These are phyloP conservation scores for Enoplosus armatus DNA, from an alignment of 2,797 vertebrate genomes.

Conservation along the genomic window DNA sequence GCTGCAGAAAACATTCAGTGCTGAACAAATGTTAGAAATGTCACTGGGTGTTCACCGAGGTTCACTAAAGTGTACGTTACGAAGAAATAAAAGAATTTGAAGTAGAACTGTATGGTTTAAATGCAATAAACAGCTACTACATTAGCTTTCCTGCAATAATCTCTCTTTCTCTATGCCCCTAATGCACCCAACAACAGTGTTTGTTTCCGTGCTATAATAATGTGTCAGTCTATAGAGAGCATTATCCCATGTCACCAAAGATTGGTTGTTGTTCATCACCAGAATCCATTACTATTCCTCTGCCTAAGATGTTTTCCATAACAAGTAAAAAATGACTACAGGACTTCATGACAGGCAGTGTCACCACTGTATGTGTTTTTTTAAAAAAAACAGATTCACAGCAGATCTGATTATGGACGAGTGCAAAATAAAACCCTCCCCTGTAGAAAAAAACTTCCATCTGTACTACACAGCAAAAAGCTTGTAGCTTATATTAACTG, in stretches of 20 bases:
- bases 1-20: conserved; percentile 39
- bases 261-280: conserved; percentile 57
- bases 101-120: conserved; percentile 1
- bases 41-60: conserved; percentile 20
- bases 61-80: conserved; percentile 20
- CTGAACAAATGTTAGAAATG: conserved; percentile 38
- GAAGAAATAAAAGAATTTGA: conserved; percentile 5
- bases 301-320: conserved; percentile 48
- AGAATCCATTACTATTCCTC: conserved; percentile 52
- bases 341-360: conserved; percentile 53
- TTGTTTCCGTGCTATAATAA: conserved; percentile 32
- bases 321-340: conserved; percentile 56
- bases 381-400: conserved; percentile 31
- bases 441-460: conserved; percentile 40
- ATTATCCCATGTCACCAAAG: conserved; percentile 39
- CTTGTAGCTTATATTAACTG: conserved; percentile 63
- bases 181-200: conserved; percentile 44
- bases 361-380: conserved; percentile 15
- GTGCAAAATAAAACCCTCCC: conserved; percentile 9
- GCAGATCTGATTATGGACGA: conserved; percentile 38
- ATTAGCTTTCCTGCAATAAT: conserved; percentile 23
- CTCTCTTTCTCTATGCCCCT: conserved; percentile 10
- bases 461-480: conserved; percentile 52
- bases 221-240: conserved; percentile 24
- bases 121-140: conserved; percentile 18